Conservation (phyloP, 2,797 vertebrate species). For the Neopelma chrysocephalum region DNA sequence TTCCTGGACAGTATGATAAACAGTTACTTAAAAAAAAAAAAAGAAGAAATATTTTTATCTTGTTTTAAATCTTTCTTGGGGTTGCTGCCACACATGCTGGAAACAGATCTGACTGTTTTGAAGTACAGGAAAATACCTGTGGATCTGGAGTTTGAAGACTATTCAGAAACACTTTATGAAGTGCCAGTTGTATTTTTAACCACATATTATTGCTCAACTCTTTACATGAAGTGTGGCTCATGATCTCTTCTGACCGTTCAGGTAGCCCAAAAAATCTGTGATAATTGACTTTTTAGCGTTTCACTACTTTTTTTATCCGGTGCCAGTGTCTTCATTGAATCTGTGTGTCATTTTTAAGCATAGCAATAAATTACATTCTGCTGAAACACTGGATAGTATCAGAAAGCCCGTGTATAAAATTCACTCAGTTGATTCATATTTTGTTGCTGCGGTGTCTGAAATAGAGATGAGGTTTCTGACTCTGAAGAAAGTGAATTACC, state of each 20-base stretch:
- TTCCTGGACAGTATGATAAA: neutral
- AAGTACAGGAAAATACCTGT: neutral
- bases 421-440: neutral
- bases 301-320: neutral
- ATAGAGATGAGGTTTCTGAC: neutral
- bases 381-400: neutral
- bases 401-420: neutral
- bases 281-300: neutral
- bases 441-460: neutral
- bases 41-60: neutral
- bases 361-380: neutral
- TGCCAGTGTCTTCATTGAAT: neutral
- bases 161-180: neutral
- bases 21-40: neutral
- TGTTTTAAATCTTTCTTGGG: neutral
- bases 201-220: neutral
- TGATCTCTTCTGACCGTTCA: neutral
- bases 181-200: neutral
- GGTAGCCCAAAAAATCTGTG: neutral
- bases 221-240: rapidly evolving
- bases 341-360: neutral
- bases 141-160: neutral
- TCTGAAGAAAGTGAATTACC: neutral
- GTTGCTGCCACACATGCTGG: neutral
- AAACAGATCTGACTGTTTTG: neutral